Conservation (phyloP, 2,113 vertebrate species). For the Myotis yumanensis region DNA sequence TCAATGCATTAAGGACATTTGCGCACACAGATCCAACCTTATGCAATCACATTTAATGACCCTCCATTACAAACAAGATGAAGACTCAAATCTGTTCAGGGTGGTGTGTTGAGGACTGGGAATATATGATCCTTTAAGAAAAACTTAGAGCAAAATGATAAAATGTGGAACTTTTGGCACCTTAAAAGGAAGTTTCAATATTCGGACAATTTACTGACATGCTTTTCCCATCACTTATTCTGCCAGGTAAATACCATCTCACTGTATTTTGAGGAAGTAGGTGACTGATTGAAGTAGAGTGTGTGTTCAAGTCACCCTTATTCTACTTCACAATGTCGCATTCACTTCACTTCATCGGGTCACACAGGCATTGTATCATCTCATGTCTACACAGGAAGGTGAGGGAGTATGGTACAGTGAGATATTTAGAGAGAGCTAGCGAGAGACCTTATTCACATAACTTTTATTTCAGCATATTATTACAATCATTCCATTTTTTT, state of each 20-base stretch:
- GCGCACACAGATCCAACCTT: background rate
- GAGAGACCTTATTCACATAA: background rate
- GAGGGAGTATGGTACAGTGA: background rate
- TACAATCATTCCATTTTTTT: background rate
- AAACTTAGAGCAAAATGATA: background rate
- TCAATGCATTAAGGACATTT: background rate
- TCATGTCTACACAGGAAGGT: background rate
- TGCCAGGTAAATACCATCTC: background rate
- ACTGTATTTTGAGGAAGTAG: background rate
- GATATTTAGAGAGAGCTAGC: background rate
- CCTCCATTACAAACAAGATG: background rate
- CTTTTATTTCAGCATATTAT: background rate
- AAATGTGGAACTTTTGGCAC: background rate
- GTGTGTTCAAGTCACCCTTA: background rate
- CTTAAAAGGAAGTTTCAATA: background rate
- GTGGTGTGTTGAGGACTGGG: background rate
- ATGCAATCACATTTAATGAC: background rate
- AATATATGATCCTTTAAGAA: background rate
- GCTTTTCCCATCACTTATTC: background rate
- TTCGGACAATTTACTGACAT: background rate
- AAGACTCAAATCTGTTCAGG: background rate
- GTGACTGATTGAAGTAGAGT: background rate
- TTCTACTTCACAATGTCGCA: background rate
- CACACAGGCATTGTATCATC: background rate
- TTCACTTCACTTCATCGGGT: background rate